phyloP scores from a whole-genome alignment of 2,797 vertebrate species.

The Muraenolepis orangiensis region DNA sequence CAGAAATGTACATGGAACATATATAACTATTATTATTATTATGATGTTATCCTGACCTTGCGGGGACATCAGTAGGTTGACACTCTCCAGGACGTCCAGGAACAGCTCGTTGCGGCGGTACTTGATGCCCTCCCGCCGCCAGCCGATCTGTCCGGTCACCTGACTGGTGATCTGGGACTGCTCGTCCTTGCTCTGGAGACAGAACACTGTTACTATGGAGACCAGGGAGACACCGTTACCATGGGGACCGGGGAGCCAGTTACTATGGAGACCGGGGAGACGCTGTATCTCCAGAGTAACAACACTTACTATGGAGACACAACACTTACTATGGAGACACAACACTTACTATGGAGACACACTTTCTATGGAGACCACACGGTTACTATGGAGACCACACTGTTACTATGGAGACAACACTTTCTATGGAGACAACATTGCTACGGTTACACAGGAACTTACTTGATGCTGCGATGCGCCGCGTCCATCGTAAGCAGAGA shows the following conservation, averaged over 20 bases:
- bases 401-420: not conserved
- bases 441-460: not conserved
- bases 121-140: slow-evolving; percentile 88
- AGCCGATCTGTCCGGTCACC: slow-evolving; percentile 88
- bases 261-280: not conserved
- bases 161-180: slow-evolving; percentile 90
- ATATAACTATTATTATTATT: not conserved
- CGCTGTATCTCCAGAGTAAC: no score
- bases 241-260: not conserved
- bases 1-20: no score
- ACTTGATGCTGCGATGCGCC: not conserved
- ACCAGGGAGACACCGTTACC: not conserved
- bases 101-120: slow-evolving; percentile 88
- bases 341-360: no score
- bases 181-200: slow-evolving; percentile 82
- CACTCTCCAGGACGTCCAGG: slow-evolving; percentile 86
- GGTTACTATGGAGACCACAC: not conserved
- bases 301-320: not conserved
- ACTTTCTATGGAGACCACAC: not conserved
- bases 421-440: no score
- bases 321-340: not conserved
- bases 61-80: slow-evolving; percentile 84
- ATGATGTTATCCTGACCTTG: slow-evolving; percentile 55
- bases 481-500: not conserved
- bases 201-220: not conserved